A percentile compares a stretch with the other conserved stretches of the same genome.
phyloP scores from a whole-genome alignment of 2,113 vertebrate genomes.

The Rattus norvegicus region GRCr8 NC_086026.1:41979501-41980000 shows the following conservation, averaged over 20 bases:
- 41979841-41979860: neutral
- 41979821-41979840: neutral
- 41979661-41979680: neutral
- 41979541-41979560: neutral
- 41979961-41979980: neutral
- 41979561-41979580: neutral
- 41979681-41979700: neutral
- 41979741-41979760: neutral
- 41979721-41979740: neutral
- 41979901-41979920: neutral
- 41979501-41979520: neutral
- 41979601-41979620: neutral
- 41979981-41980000: neutral
- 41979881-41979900: neutral
- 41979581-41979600: neutral
- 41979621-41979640: neutral
- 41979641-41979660: neutral
- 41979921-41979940: neutral
- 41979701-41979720: neutral
- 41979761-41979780: neutral
- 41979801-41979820: accelerated
- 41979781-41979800: neutral
- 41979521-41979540: neutral
- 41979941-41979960: neutral
- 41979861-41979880: neutral